Conservation (phyloP, 1,140 invertebrate species). For the Scylla paramamosain region DNA sequence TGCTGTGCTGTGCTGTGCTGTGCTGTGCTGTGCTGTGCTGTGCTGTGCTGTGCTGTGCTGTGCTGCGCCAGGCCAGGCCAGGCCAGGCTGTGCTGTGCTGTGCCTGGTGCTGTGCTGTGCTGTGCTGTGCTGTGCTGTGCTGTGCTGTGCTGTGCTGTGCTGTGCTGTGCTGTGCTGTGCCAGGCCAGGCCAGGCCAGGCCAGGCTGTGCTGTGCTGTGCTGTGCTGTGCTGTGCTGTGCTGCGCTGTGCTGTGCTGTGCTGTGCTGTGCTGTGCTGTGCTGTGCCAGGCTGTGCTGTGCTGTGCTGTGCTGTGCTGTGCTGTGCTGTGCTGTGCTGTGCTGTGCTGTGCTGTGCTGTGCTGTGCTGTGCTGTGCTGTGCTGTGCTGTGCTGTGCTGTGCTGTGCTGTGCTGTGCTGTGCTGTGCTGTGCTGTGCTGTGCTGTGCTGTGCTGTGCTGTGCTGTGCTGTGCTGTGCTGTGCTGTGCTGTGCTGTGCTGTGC, state of each 20-base stretch:
- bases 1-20: constrained; percentile 18
- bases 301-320: neutral
- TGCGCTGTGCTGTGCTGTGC: constrained; percentile 18
- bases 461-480: constrained; percentile 53
- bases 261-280: no score
- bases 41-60: neutral
- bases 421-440: constrained; percentile 49
- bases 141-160: neutral
- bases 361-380: constrained; percentile 42
- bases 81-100: no score
- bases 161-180: no score
- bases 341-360: constrained; percentile 44
- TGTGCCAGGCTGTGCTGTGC: no score
- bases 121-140: neutral
- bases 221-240: constrained; percentile 19
- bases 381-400: constrained; percentile 46
- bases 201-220: no score
- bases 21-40: neutral
- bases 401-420: constrained; percentile 35
- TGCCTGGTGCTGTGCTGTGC: no score
- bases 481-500: constrained; percentile 47
- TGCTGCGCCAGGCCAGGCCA: neutral
- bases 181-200: no score
- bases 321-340: neutral
- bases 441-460: constrained; percentile 44